Percentiles rank a stretch among this genome's conserved stretches.
phyloP scores from a whole-genome alignment of 2,888 invertebrate genomes.

The Dryomyza anilis region DNA sequence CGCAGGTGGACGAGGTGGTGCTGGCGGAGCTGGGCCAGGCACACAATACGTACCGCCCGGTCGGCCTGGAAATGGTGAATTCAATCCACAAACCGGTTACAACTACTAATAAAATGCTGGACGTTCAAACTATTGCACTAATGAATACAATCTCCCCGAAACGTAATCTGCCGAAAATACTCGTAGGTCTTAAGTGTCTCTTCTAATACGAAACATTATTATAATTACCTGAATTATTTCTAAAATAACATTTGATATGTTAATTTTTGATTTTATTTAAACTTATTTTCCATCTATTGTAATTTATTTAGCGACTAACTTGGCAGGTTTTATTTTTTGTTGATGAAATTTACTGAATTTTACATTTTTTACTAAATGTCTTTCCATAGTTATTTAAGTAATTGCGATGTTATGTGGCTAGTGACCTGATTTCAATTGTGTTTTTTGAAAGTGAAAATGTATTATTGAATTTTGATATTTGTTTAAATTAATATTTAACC shows the following conservation, averaged over 20 bases:
- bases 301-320: slow-evolving; percentile 20
- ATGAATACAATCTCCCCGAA: slow-evolving; percentile 36
- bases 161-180: slow-evolving; percentile 47
- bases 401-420: slow-evolving; percentile 15
- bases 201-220: slow-evolving; percentile 87
- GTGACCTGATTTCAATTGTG: slow-evolving; percentile 17
- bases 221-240: no score
- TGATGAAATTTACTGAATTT: background rate
- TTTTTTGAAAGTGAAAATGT: no score
- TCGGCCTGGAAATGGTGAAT: slow-evolving; percentile 59
- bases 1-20: slow-evolving; percentile 29
- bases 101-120: slow-evolving; percentile 57
- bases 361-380: background rate
- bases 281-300: no score
- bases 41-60: slow-evolving; percentile 46
- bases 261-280: no score
- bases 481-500: no score
- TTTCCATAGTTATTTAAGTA: slow-evolving; percentile 9
- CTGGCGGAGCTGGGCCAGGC: slow-evolving; percentile 46
- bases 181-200: slow-evolving; percentile 57
- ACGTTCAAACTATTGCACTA: slow-evolving; percentile 29
- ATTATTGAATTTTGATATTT: no score
- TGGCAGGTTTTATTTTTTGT: background rate
- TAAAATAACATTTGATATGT: no score
- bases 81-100: slow-evolving; percentile 62